Conservation (phyloP, 2,888 invertebrate genomes). For the Auanema sp. region DNA sequence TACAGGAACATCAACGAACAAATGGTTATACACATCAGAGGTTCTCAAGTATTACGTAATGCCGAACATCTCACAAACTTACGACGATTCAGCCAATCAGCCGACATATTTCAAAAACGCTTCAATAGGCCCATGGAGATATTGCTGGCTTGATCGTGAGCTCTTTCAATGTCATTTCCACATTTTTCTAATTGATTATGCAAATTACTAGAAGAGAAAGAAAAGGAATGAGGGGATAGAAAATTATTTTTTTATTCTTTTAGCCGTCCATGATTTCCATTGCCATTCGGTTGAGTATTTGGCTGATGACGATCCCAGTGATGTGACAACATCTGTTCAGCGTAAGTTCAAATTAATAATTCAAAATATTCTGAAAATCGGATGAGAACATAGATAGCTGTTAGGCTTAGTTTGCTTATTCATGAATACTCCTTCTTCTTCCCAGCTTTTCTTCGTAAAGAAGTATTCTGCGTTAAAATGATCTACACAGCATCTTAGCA, state of each 20-base stretch:
- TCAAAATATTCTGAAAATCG: neutral
- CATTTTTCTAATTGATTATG: conserved; percentile 3
- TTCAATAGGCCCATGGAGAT: conserved; percentile 62
- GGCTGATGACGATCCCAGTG: conserved; percentile 56
- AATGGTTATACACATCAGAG: conserved; percentile 63
- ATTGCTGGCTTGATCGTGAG: conserved; percentile 63
- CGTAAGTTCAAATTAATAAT: conserved; percentile 32
- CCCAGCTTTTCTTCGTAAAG: too few relatives aligned
- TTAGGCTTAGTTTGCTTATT: neutral
- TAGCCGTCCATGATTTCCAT: conserved; percentile 52
- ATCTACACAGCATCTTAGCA: too few relatives aligned
- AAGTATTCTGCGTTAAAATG: too few relatives aligned
- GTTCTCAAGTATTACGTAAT: conserved; percentile 60
- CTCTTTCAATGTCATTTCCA: conserved; percentile 7
- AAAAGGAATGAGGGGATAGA: neutral
- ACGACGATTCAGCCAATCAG: conserved; percentile 41
- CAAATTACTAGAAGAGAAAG: neutral
- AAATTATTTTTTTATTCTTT: conserved; percentile 1
- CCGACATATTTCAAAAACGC: conserved; percentile 58
- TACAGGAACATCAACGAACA: conserved; percentile 58
- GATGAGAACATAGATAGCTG: neutral
- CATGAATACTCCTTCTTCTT: neutral
- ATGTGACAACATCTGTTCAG: conserved; percentile 60
- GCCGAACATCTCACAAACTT: conserved; percentile 51
- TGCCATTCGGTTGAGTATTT: conserved; percentile 54